Evolutionary conservation across 2,888 invertebrate species (phyloP).

Genomic region (Epistrophe grossulariae): DNA sequence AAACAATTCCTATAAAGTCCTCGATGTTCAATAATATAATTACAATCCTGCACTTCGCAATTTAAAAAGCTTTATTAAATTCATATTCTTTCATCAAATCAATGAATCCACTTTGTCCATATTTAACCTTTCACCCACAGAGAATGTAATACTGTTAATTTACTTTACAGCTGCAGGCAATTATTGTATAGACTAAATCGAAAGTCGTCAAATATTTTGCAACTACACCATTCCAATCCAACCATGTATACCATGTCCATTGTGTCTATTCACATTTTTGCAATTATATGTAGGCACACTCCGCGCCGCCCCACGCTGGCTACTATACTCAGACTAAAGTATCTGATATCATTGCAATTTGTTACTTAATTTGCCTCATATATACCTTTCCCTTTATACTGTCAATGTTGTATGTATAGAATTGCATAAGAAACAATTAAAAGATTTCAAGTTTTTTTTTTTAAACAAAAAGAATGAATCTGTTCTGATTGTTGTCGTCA

Average conservation of each 20-base stretch:
- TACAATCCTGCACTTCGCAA: too few relatives aligned
- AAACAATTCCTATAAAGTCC: too few relatives aligned
- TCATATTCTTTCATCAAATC: too few relatives aligned
- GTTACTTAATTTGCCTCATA: conserved; percentile 8
- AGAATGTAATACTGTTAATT: not conserved
- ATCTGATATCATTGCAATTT: conserved; percentile 44
- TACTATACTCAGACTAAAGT: conserved; percentile 12
- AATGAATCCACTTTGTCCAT: not conserved
- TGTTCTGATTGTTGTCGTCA: not conserved
- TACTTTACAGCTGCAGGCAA: conserved; percentile 9
- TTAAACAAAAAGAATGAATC: not conserved
- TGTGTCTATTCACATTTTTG: conserved; percentile 6
- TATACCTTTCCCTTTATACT: conserved; percentile 28
- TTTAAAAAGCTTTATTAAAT: too few relatives aligned
- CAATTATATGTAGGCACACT: conserved; percentile 24
- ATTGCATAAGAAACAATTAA: conserved; percentile 29
- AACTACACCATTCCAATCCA: conserved; percentile 4
- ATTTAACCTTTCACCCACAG: conserved; percentile 18
- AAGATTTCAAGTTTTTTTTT: not conserved
- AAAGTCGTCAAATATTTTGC: conserved; percentile 37
- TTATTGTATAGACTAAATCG: not conserved
- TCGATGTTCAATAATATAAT: too few relatives aligned
- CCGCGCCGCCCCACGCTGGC: too few relatives aligned
- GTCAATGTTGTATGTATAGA: not conserved
- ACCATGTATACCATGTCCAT: conserved; percentile 15